These are phyloP conservation scores for Pangasius sanitwongsei DNA, from an alignment of 2,797 vertebrate genomes.

Conservation along the genomic window DNA sequence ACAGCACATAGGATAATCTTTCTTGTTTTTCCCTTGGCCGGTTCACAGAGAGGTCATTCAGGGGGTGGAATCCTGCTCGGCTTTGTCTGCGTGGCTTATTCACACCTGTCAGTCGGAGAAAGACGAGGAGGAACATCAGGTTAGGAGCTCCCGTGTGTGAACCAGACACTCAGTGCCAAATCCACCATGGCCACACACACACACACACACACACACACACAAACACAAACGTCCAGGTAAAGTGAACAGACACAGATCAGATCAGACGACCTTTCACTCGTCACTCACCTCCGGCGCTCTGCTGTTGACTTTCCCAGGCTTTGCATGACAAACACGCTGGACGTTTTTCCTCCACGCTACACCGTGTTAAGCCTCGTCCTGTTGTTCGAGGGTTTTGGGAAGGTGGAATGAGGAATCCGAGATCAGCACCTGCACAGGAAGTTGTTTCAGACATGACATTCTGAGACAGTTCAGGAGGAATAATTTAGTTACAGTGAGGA, in stretches of 20 bases:
- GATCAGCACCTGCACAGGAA: conserved; percentile 28
- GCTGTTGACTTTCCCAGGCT: conserved; percentile 44
- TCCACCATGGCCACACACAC: conserved; percentile 42
- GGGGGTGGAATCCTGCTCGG: conserved; percentile 9
- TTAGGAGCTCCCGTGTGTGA: conserved; percentile 43
- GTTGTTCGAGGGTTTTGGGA: conserved; percentile 24
- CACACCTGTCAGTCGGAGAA: conserved; percentile 59
- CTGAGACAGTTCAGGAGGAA: background rate
- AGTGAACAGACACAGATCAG: conserved; percentile 44
- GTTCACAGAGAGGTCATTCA: conserved; percentile 7
- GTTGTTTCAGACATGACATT: background rate
- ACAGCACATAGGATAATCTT: background rate
- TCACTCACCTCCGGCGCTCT: conserved; percentile 52
- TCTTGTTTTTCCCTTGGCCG: background rate
- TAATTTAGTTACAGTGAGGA: background rate
- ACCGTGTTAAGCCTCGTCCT: conserved; percentile 25
- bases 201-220: background rate
- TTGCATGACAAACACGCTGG: background rate
- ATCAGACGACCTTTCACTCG: conserved; percentile 59
- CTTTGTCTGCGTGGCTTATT: conserved; percentile 39
- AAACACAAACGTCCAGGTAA: conserved; percentile 36
- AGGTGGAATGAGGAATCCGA: conserved; percentile 6
- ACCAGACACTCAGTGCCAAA: conserved; percentile 30
- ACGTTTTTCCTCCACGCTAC: background rate
- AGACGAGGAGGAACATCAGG: conserved; percentile 28